phyloP scores from a whole-genome alignment of 2,113 vertebrate species.

The Hyla sarda region DNA sequence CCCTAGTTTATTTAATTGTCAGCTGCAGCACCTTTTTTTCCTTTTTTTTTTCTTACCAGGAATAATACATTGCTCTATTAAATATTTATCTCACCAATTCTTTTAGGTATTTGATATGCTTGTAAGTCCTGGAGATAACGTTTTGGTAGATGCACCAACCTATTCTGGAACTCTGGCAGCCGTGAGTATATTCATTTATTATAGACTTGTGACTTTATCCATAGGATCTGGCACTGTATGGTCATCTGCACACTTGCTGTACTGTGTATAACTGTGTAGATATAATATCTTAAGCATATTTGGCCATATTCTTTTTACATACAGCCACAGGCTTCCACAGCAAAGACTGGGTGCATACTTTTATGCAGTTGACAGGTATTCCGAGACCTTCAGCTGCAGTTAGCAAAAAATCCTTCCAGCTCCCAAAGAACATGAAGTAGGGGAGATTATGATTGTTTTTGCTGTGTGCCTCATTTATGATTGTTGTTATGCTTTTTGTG shows the following conservation, averaged over 20 bases:
- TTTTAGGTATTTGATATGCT: conserved; percentile 94
- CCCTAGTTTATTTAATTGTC: too few relatives aligned
- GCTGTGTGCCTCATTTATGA: too few relatives aligned
- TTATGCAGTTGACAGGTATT: too few relatives aligned
- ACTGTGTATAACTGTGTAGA: neutral
- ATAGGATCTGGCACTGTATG: neutral
- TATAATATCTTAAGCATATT: neutral
- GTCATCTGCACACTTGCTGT: neutral
- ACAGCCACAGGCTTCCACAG: neutral
- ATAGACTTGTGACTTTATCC: neutral
- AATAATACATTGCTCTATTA: neutral
- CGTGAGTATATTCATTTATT: conserved; percentile 70
- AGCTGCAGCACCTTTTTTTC: neutral
- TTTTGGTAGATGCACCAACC: conserved; percentile 86
- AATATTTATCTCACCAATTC: neutral
- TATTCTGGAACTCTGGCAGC: conserved; percentile 87
- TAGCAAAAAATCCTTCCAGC: too few relatives aligned
- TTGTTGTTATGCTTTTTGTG: too few relatives aligned
- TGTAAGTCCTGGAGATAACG: conserved; percentile 86
- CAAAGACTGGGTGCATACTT: too few relatives aligned
- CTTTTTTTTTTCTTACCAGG: too few relatives aligned
- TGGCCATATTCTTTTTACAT: neutral
- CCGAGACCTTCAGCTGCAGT: too few relatives aligned
- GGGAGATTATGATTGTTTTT: too few relatives aligned
- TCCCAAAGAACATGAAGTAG: too few relatives aligned